Base-by-base conservation (phyloP, 1,140 invertebrate species). In the Calycopis cecrops region DNA sequence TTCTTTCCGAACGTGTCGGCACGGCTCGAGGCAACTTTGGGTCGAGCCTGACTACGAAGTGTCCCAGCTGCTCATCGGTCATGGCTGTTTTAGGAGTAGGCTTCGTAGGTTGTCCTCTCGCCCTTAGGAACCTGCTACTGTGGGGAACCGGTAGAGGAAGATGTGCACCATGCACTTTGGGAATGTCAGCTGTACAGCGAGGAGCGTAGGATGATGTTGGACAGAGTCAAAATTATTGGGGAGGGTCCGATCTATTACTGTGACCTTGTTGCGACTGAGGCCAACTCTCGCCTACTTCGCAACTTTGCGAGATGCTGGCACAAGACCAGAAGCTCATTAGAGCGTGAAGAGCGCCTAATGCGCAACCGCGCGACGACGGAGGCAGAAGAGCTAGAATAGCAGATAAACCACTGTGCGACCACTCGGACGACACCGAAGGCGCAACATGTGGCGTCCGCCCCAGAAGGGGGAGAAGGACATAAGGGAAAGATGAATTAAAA, bases 1-100 rank as follows among this genome's bases (percentile, higher is more conserved):
- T 58, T 52, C 12, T 58, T 58, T 12, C 56, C 56, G 37, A 40
- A 55, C 34, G 59, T 60, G 38, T 6, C 8, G 42, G 54, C 21
- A 1, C 34, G 59, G 0, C 35, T 52, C 11, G 21, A n/a, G n/a
- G n/a, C n/a, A n/a, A n/a, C n/a, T n/a, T n/a, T n/a, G n/a, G n/a
- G n/a, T n/a, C n/a, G n/a, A n/a, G n/a, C n/a, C n/a, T n/a, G n/a
- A n/a, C n/a, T n/a, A n/a, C n/a, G n/a, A n/a, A n/a, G n/a, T n/a
- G n/a, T n/a, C n/a, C n/a, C n/a, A n/a, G n/a, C n/a, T n/a, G n/a
- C n/a, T n/a, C n/a, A n/a, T n/a, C n/a, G n/a, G n/a, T n/a, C n/a
- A n/a, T 35, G 49, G 53, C 21, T 54, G 55, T 11, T 60, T 60
- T 11, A 38, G 54, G 35, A 34, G n/a, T 7, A 52, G 54, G 9